phyloP scores from a whole-genome alignment of 2,113 vertebrate species.

The Bothrops jararaca region DNA sequence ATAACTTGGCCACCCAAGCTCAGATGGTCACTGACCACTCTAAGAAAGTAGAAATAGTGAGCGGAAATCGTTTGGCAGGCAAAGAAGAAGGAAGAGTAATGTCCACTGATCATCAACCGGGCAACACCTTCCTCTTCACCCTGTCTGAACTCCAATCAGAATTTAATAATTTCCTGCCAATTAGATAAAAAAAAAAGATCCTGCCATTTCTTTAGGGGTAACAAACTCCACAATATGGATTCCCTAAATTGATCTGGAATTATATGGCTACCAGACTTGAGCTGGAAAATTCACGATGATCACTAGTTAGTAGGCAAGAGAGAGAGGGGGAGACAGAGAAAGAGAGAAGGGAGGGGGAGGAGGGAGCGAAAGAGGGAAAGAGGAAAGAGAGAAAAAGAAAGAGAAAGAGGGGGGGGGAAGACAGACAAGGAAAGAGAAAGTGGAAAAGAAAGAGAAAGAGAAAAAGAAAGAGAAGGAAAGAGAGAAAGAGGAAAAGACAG shows the following conservation, averaged over 20 bases:
- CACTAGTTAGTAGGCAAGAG: not conserved
- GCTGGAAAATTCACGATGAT: not conserved
- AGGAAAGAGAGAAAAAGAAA: too few species aligned
- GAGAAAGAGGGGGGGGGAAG: too few species aligned
- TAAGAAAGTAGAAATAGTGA: not conserved
- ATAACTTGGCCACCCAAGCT: not conserved
- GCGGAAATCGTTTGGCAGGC: not conserved
- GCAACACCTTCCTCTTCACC: not conserved
- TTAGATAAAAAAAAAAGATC: not conserved
- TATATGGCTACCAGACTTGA: not conserved
- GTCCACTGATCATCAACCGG: not conserved
- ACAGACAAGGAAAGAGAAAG: not conserved
- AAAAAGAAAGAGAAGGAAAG: too few species aligned
- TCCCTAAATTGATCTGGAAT: not conserved
- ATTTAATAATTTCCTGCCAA: not conserved
- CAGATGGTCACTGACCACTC: not conserved
- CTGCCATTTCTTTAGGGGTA: not conserved
- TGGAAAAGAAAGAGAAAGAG: not conserved
- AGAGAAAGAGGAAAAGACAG: too few species aligned
- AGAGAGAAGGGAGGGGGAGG: not conserved
- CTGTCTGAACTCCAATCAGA: not conserved
- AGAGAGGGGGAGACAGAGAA: not conserved
- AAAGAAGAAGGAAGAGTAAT: not conserved
- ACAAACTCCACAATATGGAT: not conserved
- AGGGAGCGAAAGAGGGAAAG: too few species aligned